These are phyloP conservation scores for Drosophila rellima DNA, from an alignment of 2,888 invertebrate genomes.

Conservation along the genomic window DNA sequence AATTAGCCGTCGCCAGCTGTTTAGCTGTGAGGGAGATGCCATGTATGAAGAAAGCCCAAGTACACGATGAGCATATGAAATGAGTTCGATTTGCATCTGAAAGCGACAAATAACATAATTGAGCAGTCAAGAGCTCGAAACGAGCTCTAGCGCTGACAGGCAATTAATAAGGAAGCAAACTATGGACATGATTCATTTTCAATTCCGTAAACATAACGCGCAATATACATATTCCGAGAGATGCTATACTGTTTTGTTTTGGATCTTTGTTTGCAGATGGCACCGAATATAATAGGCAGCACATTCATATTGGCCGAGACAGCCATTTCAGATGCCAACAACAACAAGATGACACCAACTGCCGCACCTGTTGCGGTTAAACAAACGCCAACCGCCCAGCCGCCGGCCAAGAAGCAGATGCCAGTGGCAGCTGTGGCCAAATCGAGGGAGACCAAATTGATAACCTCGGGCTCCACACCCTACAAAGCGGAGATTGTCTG, in stretches of 20 bases:
- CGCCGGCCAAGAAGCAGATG: constrained; percentile 44
- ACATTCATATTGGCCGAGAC: constrained; percentile 87
- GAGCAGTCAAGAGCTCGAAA: constrained; percentile 42
- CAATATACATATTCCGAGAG: constrained; percentile 2
- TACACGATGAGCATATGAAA: constrained; percentile 57
- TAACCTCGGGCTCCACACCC: constrained; percentile 58
- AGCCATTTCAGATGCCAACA: constrained; percentile 81
- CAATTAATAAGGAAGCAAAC: constrained; percentile 70
- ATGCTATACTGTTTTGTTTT: not conserved
- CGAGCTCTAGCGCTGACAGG: constrained; percentile 49
- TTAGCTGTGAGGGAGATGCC: constrained; percentile 38
- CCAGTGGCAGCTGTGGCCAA: constrained; percentile 18
- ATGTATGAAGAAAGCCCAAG: constrained; percentile 53
- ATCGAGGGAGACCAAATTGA: constrained; percentile 17
- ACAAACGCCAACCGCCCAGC: constrained; percentile 31
- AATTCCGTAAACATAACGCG: constrained; percentile 47
- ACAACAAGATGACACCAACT: constrained; percentile 67
- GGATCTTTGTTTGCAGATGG: constrained; percentile 86
- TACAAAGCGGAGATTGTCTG: constrained; percentile 90
- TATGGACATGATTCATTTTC: constrained; percentile 45
- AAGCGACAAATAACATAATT: constrained; percentile 48
- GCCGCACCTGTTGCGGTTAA: constrained; percentile 44
- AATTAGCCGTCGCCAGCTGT: constrained; percentile 71
- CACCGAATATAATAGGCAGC: constrained; percentile 88
- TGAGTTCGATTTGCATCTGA: constrained; percentile 64